These are phyloP conservation scores for Sinonovacula constricta DNA, from an alignment of 1,140 invertebrate species.

Conservation along the genomic window DNA sequence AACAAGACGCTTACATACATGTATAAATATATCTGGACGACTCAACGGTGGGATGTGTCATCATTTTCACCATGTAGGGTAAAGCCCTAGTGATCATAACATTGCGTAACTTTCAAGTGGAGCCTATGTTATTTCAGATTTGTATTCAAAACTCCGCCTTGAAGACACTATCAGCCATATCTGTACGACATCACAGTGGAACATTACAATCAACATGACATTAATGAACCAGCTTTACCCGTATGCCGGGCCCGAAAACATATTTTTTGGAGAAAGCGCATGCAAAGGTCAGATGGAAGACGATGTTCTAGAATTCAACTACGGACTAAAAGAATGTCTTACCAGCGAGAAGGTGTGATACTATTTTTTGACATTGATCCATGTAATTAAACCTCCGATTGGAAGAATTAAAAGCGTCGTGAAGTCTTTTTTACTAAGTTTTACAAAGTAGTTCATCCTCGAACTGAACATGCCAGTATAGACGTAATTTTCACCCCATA, in stretches of 20 bases:
- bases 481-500: background rate
- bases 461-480: background rate
- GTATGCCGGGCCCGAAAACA: background rate
- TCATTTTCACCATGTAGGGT: too few relatives aligned
- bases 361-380: too few relatives aligned
- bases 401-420: background rate
- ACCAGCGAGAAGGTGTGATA: constrained; percentile 21
- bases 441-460: background rate
- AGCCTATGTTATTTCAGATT: too few relatives aligned
- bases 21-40: too few relatives aligned
- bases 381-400: too few relatives aligned
- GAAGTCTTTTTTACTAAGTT: background rate
- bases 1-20: too few relatives aligned
- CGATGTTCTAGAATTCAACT: background rate
- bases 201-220: constrained; percentile 3
- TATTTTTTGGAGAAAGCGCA: constrained; percentile 14
- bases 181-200: constrained; percentile 4
- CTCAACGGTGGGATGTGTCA: too few relatives aligned
- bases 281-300: background rate
- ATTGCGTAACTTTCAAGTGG: too few relatives aligned
- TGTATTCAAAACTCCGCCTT: background rate
- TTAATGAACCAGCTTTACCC: constrained; percentile 9
- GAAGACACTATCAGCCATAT: constrained; percentile 1
- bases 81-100: too few relatives aligned
- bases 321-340: constrained; percentile 20